Evolutionary conservation across 2,797 vertebrate genomes (phyloP), one percentile per base, ranked within the genome.

Genomic region (Acropternis orthonyx): DNA sequence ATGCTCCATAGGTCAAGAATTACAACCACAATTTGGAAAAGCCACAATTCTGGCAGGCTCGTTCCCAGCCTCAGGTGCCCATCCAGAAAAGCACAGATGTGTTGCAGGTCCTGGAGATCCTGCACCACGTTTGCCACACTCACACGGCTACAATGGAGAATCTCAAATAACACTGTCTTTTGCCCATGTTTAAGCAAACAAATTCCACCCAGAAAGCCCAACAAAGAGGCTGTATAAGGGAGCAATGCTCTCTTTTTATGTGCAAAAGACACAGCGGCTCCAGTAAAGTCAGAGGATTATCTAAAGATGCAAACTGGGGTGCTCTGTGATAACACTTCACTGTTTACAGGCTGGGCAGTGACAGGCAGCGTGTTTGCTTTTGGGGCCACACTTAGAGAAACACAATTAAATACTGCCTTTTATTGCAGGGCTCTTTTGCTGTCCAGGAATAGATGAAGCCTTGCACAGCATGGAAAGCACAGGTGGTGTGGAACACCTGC

Each of bases 151-250:
- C 0, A 6, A 34, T 28, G 41, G 26, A 51, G 34, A 58, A 54
- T 27, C 58, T 67, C 92, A 90, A 65, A 41, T 6, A 24, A 36
- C 24, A 2, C 9, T 49, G 46, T 44, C 44, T 68, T 65, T 32
- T 36, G 19, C 52, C 69, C 41, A 2, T 13, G 44, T 27, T 92
- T 75, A 8, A 93, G 80, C 73, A 96, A 94, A 90, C 21, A 81
- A 71, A 46, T 92, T 54, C 83, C 91, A 78, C 93, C 71, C 93
- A 86, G 62, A 62, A 90, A 86, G 28, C 66, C 51, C 85, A 94
- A 88, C 48, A 77, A 48, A 67, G 58, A 54, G 27, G 20, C 11
- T 78, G 37, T 55, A 30, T 27, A 68, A 81, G 37, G 65, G 43
- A 78, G 18, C 20, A 72, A 66, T 6, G 51, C 36, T 68, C 34